Percentiles rank a stretch among this genome's conserved stretches.
phyloP scores from a whole-genome alignment of 2,797 vertebrate species.

The Tauraco hartlaubi region DNA sequence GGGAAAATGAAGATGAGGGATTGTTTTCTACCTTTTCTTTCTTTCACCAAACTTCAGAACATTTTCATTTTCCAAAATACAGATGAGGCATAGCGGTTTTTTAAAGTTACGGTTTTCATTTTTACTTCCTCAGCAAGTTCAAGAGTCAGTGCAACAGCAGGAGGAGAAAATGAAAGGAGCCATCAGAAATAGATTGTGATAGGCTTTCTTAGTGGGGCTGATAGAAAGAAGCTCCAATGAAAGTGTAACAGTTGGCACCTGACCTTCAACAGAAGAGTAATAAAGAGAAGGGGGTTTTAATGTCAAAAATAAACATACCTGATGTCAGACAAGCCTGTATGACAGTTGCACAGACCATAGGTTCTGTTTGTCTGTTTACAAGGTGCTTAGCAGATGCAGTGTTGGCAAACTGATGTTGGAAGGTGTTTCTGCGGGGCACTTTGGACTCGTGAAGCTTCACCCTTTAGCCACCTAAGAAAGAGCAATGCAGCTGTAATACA shows the following conservation, averaged over 20 bases:
- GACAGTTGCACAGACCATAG: not conserved
- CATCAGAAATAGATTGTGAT: not conserved
- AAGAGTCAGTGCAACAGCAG: not conserved
- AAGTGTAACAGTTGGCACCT: not conserved
- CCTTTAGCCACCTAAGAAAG: not conserved
- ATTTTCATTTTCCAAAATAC: slow-evolving; percentile 8
- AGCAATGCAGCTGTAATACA: not conserved
- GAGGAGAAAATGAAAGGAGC: slow-evolving; percentile 25
- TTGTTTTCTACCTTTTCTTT: not conserved
- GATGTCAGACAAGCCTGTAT: not conserved
- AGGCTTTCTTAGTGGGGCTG: not conserved
- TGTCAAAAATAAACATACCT: not conserved
- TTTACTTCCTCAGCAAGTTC: not conserved
- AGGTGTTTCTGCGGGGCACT: not conserved
- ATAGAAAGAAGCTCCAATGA: not conserved
- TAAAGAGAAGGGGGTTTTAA: not conserved
- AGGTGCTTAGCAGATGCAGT: not conserved
- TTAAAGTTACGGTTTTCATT: slow-evolving; percentile 2
- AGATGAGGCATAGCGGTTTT: not conserved
- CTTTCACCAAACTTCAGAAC: not conserved
- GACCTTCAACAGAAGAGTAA: not conserved
- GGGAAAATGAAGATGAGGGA: not conserved
- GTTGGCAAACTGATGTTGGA: not conserved
- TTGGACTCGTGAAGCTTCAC: not conserved
- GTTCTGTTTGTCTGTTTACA: not conserved